Evolutionary conservation across 2,113 vertebrate species (phyloP), one percentile per base, ranked within the genome.

Genomic region (Callaeas wilsoni): DNA sequence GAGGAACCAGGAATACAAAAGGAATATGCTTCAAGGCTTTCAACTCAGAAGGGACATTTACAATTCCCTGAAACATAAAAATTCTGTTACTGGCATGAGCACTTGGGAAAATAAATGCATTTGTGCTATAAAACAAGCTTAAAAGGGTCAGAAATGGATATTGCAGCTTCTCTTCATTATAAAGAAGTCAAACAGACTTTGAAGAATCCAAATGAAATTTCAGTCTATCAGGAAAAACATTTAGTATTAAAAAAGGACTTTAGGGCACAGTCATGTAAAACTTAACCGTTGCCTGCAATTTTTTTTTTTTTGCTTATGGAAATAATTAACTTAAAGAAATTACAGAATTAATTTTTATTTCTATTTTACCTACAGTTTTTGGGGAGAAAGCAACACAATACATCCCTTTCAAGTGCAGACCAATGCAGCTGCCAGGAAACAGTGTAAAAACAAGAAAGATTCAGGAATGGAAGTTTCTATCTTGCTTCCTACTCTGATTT

Each of bases 401-500:
- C 37, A 30, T 84, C 90, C 79, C 91, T 90, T 94, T 96, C 47
- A 92, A 92, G 62, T 85, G 7, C 65, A 91, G 70, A 65, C 7
- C 70, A 55, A 52, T 0, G 11, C 90, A 96, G 94, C 92, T 95
- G 93, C 71, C 80, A 93, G 92, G 96, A 96, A 96, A 84, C 42
- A 12, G n/a, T 32, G 49, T 33, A 79, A 95, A 94, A 97, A 94
- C 81, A 94, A 93, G 77, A 64, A 49, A 79, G n/a, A 60, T 15
- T 82, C 67, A 69, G 92, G 88, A 96, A 95, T 91, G 85, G 90
- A 90, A 95, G 92, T 63, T 94, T 79, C 17, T 71, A 79, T 94
- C 80, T 89, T 84, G 76, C 87, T 95, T 94, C 84, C 95, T 94
- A 84, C 74, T 71, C 87, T 39, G 76, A 89, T 84, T 91, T 92